phyloP scores from a whole-genome alignment of 2,888 invertebrate genomes.

The Drosophila infuscata region DNA sequence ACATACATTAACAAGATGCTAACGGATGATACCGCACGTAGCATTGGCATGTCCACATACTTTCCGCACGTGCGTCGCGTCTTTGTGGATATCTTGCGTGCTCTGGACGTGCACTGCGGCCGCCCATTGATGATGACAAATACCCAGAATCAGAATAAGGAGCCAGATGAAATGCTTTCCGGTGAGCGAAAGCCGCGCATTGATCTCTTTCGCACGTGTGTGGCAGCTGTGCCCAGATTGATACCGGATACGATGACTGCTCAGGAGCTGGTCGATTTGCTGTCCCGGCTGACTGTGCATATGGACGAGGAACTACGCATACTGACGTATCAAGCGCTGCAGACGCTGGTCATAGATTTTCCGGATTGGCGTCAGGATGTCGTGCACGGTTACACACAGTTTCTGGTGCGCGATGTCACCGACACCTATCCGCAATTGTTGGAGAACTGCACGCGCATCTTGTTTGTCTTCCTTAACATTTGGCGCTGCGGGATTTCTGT shows the following conservation, averaged over 20 bases:
- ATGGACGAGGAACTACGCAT: constrained; percentile 99
- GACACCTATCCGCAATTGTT: constrained; percentile 88
- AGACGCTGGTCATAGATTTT: constrained; percentile 97
- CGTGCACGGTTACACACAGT: constrained; percentile 96
- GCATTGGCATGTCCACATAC: constrained; percentile 98
- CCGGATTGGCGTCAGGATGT: constrained; percentile 99
- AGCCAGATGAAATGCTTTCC: constrained; percentile 95
- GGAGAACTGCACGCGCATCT: constrained; percentile 96
- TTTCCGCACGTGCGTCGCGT: constrained; percentile 98
- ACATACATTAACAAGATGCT: constrained; percentile 98
- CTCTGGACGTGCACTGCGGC: constrained; percentile 97
- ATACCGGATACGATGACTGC: constrained; percentile 99
- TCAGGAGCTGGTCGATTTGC: constrained; percentile 96
- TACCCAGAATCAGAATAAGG: constrained; percentile 97
- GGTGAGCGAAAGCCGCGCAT: constrained; percentile 99
- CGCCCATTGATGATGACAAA: constrained; percentile 98
- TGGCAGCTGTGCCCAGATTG: constrained; percentile 98
- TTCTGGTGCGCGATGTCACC: constrained; percentile 94
- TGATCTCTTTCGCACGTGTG: constrained; percentile 98
- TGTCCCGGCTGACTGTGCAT: constrained; percentile 97
- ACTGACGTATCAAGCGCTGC: constrained; percentile 96
- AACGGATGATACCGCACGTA: constrained; percentile 97
- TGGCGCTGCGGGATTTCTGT: constrained; percentile 93
- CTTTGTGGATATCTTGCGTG: constrained; percentile 97
- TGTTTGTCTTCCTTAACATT: constrained; percentile 95